Base-by-base conservation (phyloP, 2,797 vertebrate species). In the Gorsachius magnificus region DNA sequence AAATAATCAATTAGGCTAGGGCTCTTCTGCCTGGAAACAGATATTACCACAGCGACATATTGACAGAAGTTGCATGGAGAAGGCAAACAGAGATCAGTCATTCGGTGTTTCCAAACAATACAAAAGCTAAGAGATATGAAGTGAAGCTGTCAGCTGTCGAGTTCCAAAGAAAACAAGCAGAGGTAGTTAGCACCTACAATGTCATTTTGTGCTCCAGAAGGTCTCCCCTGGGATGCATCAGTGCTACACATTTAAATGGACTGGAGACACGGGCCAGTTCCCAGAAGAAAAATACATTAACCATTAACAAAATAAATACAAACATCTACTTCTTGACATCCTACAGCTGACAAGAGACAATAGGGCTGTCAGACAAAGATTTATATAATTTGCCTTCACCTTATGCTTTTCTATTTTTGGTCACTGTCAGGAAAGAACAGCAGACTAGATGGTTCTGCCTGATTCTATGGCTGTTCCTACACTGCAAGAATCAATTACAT, bases 1-100 rank as follows among this genome's bases (percentile, higher is more conserved):
- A 18, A 91, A 77, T 38, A 74, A 83, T 83, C 57, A 35, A 64
- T 75, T 19, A 68, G 60, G 57, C 41, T 71, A n/a, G 10, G 9
- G 29, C 51, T 89, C 8, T 90, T 93, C 82, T 94, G 89, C 82
- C 87, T 94, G 91, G 84, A 93, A 97, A 95, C 88, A 92, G 61
- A 82, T 43, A 80, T 20, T 83, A 66, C 64, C 80, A 71, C 89
- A 92, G 48, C 77, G 64, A 74, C 51, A 51, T 54, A 60, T 0
- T 0, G 22, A 91, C 64, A 75, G 60, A 83, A 92, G 9, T 3
- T 54, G 33, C 29, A 38, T 4, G 8, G 14, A 87, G 25, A 89
- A 89, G 45, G 45, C 77, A 89, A 90, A 90, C 22, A 38, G 10
- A 84, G 43, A 91, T 33, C 48, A 38, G 51, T 57, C 87, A 38